Evolutionary conservation across 2,888 invertebrate species (phyloP).

Genomic region (Lordiphosa andalusiaca): DNA sequence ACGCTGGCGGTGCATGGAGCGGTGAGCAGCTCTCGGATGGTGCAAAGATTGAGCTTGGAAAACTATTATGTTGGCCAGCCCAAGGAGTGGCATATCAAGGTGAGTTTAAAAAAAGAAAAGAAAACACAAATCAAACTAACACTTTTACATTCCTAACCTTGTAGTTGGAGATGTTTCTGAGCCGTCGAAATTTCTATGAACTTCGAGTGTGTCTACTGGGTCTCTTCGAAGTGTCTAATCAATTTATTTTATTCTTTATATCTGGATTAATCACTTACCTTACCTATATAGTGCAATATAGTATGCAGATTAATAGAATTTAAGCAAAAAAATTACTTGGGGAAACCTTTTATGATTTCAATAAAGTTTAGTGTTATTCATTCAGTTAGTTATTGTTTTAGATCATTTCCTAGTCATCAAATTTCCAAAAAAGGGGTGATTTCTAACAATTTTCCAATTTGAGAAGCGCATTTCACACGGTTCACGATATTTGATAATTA

Average conservation of each 20-base stretch:
- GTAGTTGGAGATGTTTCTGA: constrained; percentile 48
- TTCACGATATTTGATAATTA: no score
- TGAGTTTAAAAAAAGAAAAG: constrained; percentile 8
- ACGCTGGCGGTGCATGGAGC: constrained; percentile 49
- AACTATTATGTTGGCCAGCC: constrained; percentile 39
- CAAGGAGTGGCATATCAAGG: constrained; percentile 45
- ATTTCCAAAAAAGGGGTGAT: no score
- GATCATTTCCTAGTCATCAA: no score
- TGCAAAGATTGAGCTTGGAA: constrained; percentile 44
- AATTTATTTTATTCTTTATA: constrained; percentile 38
- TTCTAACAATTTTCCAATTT: no score
- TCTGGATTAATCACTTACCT: constrained; percentile 48
- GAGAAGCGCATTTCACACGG: no score
- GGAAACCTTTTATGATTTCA: no score
- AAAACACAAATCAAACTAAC: background rate
- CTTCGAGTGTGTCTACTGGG: constrained; percentile 44
- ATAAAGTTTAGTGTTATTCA: no score
- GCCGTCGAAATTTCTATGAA: constrained; percentile 39
- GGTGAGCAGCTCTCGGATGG: constrained; percentile 29
- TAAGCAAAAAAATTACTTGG: background rate
- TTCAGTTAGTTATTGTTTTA: no score
- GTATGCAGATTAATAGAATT: constrained; percentile 23
- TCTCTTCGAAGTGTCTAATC: constrained; percentile 46
- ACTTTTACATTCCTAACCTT: background rate
- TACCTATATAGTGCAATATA: constrained; percentile 39